These are phyloP conservation scores for Eristalis intricaria DNA, from an alignment of 2,888 invertebrate genomes.

Conservation along the genomic window DNA sequence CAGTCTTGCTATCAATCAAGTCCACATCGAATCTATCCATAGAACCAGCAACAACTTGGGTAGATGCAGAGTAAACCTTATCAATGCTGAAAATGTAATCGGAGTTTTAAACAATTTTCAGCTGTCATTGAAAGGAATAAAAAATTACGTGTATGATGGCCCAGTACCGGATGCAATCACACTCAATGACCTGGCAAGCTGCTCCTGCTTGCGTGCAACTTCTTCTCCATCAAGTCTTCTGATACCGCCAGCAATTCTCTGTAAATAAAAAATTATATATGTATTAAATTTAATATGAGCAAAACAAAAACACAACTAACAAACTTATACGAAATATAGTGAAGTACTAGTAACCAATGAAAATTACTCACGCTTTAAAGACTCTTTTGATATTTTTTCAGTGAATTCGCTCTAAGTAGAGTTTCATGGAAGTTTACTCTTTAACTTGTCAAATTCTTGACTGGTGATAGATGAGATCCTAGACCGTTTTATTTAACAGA, in stretches of 20 bases:
- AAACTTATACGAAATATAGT: too few relatives aligned
- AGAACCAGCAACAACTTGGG: constrained; percentile 83
- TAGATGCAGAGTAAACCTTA: constrained; percentile 80
- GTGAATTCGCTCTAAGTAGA: too few relatives aligned
- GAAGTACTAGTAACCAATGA: too few relatives aligned
- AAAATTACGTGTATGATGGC: constrained; percentile 76
- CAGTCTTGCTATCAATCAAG: constrained; percentile 82
- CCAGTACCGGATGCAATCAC: constrained; percentile 77
- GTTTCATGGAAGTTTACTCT: too few relatives aligned
- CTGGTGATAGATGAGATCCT: too few relatives aligned
- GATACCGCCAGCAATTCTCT: constrained; percentile 41
- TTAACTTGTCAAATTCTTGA: too few relatives aligned
- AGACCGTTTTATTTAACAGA: too few relatives aligned
- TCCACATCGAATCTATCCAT: constrained; percentile 84
- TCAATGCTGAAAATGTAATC: constrained; percentile 73
- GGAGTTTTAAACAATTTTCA: background rate
- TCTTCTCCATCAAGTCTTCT: constrained; percentile 48
- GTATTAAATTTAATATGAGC: too few relatives aligned
- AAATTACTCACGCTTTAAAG: too few relatives aligned
- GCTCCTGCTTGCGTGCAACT: constrained; percentile 73
- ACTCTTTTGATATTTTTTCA: too few relatives aligned
- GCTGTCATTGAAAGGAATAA: background rate
- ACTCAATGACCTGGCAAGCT: constrained; percentile 74
- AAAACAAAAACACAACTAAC: too few relatives aligned
- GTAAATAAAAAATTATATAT: background rate